Evolutionary conservation across 92 coral and sea anemone species (phyloP), one percentile per base, ranked within the genome.

Genomic region (Porites evermanni): DNA sequence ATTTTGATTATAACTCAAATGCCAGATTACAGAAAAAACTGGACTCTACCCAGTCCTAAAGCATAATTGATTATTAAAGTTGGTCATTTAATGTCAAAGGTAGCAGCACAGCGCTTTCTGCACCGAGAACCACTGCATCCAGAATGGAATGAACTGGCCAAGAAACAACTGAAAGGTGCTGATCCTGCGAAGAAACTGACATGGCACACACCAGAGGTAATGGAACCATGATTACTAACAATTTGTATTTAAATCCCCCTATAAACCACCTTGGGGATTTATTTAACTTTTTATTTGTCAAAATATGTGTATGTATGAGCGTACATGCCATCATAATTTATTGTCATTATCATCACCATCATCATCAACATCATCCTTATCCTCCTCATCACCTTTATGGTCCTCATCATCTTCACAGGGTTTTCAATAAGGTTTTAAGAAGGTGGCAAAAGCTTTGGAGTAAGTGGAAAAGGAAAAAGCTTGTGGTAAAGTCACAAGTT

Each of bases 171-270:
- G 47, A 92, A 92, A 83, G 99, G 99, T 24, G 95, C 94, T 19
- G 96, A 97, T 67, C 99, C 99, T 51, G 95, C 88, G 56, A 72
- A 91, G 77, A 90, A 89, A 50, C 84, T 97, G 20, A 95, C 96
- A 69, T 97, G 99, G 99, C 92, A 87, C 74, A 97, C 99, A 59
- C 98, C 98, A 50, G 99, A 97, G 95, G 99, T 97, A 91, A 47
- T 50, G 44, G 1, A 69, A 13, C 73, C 2, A 2, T 26, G 29
- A 26, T 26, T 26, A 26, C 29, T 26, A 26, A 26, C 2, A 26
- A 26, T 26, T 26, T 26, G 29, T 26, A 26, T 26, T 26, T 26
- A 26, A 26, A 26, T 26, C 29, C 29, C 29, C 29, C 29, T 26
- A 26, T 26, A 26, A 26, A 26, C 29, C 29, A 26, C 29, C 29